phyloP scores from a whole-genome alignment of 2,797 vertebrate species.

The Manis javanica region DNA sequence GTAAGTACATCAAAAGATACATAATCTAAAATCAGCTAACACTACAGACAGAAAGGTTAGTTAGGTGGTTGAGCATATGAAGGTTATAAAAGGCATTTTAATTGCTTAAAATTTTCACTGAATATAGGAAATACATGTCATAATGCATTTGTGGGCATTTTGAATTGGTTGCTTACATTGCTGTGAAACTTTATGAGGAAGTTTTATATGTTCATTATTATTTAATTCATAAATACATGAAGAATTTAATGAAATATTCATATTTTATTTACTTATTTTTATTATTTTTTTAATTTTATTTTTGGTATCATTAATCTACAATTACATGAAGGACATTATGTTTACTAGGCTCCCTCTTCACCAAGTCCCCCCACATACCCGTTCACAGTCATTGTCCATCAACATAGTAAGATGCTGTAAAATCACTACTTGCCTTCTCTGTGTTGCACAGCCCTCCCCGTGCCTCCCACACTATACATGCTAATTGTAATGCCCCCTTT shows the following conservation, averaged over 20 bases:
- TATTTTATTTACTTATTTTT: no score
- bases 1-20: slow-evolving; percentile 38
- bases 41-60: slow-evolving; percentile 11
- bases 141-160: not conserved
- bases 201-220: not conserved
- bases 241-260: not conserved
- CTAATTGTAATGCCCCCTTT: no score
- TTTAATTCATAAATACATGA: not conserved
- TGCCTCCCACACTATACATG: no score
- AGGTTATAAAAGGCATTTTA: slow-evolving; percentile 24
- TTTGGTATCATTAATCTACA: no score
- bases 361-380: no score
- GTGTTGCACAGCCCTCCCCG: no score
- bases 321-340: no score
- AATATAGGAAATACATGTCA: not conserved
- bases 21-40: slow-evolving; percentile 32
- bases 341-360: no score
- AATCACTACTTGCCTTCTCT: no score
- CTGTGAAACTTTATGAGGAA: not conserved
- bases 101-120: slow-evolving; percentile 12
- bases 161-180: not conserved
- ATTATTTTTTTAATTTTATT: no score
- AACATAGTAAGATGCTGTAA: no score
- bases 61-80: slow-evolving; percentile 7
- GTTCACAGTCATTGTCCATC: no score